A percentile compares a stretch with the other conserved stretches of the same genome.
Evolutionary conservation across 2,888 invertebrate genomes (phyloP).

Genomic region (Mesochorus sp.): DNA sequence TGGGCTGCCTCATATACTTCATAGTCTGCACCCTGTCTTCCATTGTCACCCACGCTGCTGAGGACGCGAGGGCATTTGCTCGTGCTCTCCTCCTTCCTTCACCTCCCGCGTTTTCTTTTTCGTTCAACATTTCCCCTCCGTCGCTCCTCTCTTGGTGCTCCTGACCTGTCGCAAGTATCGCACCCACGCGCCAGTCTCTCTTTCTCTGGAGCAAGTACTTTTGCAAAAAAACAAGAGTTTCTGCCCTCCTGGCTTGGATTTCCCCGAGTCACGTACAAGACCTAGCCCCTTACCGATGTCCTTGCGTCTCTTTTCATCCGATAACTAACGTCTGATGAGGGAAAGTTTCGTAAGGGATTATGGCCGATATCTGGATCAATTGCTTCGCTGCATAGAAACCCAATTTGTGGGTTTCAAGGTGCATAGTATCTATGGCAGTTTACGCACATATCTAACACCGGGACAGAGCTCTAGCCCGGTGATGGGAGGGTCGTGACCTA

Average conservation of each 20-base stretch:
- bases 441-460: too few relatives aligned
- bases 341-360: too few relatives aligned
- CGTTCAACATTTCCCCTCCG: too few relatives aligned
- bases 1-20: slow-evolving; percentile 59
- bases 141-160: slow-evolving; percentile 67
- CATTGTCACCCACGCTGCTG: slow-evolving; percentile 36
- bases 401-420: background rate
- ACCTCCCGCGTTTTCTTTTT: slow-evolving; percentile 27
- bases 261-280: background rate
- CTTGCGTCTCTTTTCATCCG: background rate
- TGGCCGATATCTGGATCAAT: background rate
- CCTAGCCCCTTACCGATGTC: background rate
- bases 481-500: slow-evolving; percentile 81
- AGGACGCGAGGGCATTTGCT: slow-evolving; percentile 43
- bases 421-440: background rate
- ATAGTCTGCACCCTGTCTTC: slow-evolving; percentile 30
- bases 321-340: background rate
- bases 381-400: background rate
- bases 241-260: slow-evolving; percentile 12
- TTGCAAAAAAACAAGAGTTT: background rate
- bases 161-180: slow-evolving; percentile 79
- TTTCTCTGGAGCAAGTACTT: slow-evolving; percentile 26
- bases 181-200: slow-evolving; percentile 76
- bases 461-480: too few relatives aligned
- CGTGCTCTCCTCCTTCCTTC: slow-evolving; percentile 1